Conservation (phyloP, 1,140 invertebrate genomes). For the Listronotus oregonensis region DNA sequence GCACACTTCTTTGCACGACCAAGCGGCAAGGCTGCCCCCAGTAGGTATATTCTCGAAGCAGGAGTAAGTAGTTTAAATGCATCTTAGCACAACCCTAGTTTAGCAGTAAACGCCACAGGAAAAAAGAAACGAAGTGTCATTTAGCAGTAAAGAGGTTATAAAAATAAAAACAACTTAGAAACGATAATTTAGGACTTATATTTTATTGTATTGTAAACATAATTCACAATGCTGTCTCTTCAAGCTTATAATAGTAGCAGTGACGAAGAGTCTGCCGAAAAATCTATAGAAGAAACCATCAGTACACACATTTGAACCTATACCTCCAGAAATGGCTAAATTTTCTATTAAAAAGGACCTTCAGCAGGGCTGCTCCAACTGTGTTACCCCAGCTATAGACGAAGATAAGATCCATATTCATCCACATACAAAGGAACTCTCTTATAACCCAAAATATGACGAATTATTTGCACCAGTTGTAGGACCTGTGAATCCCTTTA, state of each 20-base stretch:
- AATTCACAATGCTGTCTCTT: slow-evolving; percentile 62
- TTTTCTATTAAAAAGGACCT: slow-evolving; percentile 60
- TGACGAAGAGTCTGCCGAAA: slow-evolving; percentile 57
- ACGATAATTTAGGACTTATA: neutral
- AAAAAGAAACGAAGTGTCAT: too few species aligned
- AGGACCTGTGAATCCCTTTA: slow-evolving; percentile 90
- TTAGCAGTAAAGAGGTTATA: too few species aligned
- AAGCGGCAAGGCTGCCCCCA: too few species aligned
- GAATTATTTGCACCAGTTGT: slow-evolving; percentile 91
- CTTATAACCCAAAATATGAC: slow-evolving; percentile 93
- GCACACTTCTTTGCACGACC: too few species aligned
- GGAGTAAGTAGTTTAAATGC: too few species aligned
- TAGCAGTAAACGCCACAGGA: too few species aligned
- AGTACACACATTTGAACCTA: slow-evolving; percentile 5
- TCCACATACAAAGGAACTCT: slow-evolving; percentile 78
- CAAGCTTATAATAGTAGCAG: slow-evolving; percentile 69
- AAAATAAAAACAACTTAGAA: too few species aligned
- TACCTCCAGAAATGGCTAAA: slow-evolving; percentile 17
- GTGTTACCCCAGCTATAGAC: slow-evolving; percentile 71
- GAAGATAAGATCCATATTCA: slow-evolving; percentile 69
- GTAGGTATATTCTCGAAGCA: too few species aligned
- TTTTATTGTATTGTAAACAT: slow-evolving; percentile 15
- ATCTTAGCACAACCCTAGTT: too few species aligned
- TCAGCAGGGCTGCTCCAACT: slow-evolving; percentile 76
- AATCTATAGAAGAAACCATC: neutral